Base-by-base conservation (phyloP, 2,888 invertebrate genomes). In the Hyppa rectilinea region DNA sequence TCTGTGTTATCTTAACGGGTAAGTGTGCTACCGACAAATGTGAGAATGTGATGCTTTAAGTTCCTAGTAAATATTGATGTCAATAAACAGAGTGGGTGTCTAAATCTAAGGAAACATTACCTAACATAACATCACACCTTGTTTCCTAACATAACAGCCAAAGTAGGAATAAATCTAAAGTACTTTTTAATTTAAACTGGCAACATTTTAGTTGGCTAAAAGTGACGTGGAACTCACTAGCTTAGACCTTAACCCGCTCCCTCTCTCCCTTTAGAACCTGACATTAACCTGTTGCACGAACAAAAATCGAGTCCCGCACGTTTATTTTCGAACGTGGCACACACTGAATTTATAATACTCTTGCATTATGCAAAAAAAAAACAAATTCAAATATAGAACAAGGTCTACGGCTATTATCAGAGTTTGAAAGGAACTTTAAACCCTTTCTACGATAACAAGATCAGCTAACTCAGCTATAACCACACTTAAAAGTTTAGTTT, bases 401-500 rank as follows among this genome's bases (percentile, higher is more conserved):
- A 47, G n/a, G 23, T 55, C 40, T 29, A 58, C 31, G 34, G 14
- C 23, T 71, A 34, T 60, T 45, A 64, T 55, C 23, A 34, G 17
- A 49, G 34, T 60, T 23, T 12, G n/a, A n/a, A 66, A 60, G 50
- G 52, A 72, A 60, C 23, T 55, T 36, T 36, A 56, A 56, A 38
- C 60, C 47, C 14, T 71, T 40, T 52, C 52, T 34, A 34, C 10
- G 81, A 81, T 84, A 75, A 81, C 76, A 71, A 81, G 71, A 69
- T 71, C 60, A 71, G 34, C 71, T 62, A 60, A 55, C 40, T 59
- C 49, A 29, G 50, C 59, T 49, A 56, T 67, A 76, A 43, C 62
- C 17, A 40, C 76, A 72, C 74, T 83, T 74, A 73, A 71, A 59
- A 70, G 45, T 49, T 75, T 81, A 70, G 45, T 49, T 75, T 81